Conservation (phyloP, 2,113 vertebrate species). For the Campylomormyrus tamandua region DNA sequence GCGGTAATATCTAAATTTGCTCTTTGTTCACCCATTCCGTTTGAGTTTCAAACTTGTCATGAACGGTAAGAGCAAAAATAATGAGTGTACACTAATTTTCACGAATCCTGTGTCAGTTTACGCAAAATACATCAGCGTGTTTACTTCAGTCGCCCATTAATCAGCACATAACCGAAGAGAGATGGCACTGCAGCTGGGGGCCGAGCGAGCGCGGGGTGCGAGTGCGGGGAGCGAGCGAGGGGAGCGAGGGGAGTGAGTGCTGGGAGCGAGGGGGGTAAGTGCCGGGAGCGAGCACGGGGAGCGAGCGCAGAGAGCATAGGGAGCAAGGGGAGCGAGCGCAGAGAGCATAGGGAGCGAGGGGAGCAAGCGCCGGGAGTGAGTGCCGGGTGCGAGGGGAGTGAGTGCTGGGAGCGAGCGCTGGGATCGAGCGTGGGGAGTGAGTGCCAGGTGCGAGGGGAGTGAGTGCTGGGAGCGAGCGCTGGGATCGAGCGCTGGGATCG, state of each 20-base stretch:
- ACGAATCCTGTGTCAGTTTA: not conserved
- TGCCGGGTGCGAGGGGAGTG: too few relatives aligned
- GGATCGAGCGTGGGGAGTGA: too few relatives aligned
- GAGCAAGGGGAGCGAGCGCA: too few relatives aligned
- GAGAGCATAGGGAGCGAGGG: too few relatives aligned
- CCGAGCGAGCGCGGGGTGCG: too few relatives aligned
- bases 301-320: too few relatives aligned
- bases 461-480: too few relatives aligned
- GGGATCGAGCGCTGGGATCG: too few relatives aligned
- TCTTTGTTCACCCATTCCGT: not conserved
- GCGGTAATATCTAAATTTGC: not conserved
- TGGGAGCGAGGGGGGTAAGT: not conserved
- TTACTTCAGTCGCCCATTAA: constrained; percentile 1
- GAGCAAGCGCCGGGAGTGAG: too few relatives aligned
- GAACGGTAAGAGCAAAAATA: not conserved
- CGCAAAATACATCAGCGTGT: not conserved
- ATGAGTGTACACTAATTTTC: not conserved
- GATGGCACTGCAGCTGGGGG: not conserved
- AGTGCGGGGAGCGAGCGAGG: not conserved
- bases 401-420: not conserved
- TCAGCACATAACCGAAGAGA: constrained; percentile 5
- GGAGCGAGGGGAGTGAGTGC: not conserved
- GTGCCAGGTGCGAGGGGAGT: too few relatives aligned
- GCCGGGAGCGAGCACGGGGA: not conserved
- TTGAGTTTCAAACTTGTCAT: not conserved